Evolutionary conservation across 2,797 vertebrate genomes (phyloP).

Genomic region (Brachyrhaphis roseni): DNA sequence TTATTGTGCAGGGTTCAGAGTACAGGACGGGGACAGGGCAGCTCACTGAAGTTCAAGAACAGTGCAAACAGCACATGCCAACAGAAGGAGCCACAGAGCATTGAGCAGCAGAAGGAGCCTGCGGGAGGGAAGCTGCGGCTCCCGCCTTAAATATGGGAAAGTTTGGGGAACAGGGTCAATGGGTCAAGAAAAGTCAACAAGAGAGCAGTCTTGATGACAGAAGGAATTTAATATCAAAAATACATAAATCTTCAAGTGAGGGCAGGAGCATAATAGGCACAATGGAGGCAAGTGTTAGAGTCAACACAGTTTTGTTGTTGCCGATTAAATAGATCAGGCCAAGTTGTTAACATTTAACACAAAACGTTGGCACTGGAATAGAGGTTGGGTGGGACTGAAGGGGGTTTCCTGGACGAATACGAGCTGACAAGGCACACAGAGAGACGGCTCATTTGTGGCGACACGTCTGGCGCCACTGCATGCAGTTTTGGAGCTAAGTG

Average conservation of each 20-base stretch:
- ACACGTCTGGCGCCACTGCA: slow-evolving; percentile 1
- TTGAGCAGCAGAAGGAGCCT: slow-evolving; percentile 68
- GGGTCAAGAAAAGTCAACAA: slow-evolving; percentile 99
- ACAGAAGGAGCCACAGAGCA: slow-evolving; percentile 82
- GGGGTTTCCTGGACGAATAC: slow-evolving; percentile 59
- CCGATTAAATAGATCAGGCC: slow-evolving; percentile 82
- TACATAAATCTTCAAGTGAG: slow-evolving; percentile 96
- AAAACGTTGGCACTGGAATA: slow-evolving; percentile 86
- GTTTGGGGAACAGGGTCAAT: slow-evolving; percentile 85
- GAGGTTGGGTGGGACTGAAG: slow-evolving; percentile 68
- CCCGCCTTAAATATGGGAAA: slow-evolving; percentile 94
- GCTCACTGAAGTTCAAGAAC: slow-evolving; percentile 99
- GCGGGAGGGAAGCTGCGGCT: slow-evolving; percentile 66
- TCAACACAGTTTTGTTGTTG: slow-evolving; percentile 90
- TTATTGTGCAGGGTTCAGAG: slow-evolving; percentile 81
- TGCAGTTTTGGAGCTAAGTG: neutral
- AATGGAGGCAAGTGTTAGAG: slow-evolving; percentile 88
- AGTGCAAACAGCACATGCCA: slow-evolving; percentile 96
- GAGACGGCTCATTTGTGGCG: slow-evolving; percentile 36
- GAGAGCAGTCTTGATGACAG: slow-evolving; percentile 92
- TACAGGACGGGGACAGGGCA: slow-evolving; percentile 85
- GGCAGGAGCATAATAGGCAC: slow-evolving; percentile 88
- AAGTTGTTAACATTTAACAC: slow-evolving; percentile 90
- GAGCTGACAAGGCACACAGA: slow-evolving; percentile 43
- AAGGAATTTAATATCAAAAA: slow-evolving; percentile 99